Conservation (phyloP, 1,140 invertebrate genomes). For the Thaumetopoea pityocampa region DNA sequence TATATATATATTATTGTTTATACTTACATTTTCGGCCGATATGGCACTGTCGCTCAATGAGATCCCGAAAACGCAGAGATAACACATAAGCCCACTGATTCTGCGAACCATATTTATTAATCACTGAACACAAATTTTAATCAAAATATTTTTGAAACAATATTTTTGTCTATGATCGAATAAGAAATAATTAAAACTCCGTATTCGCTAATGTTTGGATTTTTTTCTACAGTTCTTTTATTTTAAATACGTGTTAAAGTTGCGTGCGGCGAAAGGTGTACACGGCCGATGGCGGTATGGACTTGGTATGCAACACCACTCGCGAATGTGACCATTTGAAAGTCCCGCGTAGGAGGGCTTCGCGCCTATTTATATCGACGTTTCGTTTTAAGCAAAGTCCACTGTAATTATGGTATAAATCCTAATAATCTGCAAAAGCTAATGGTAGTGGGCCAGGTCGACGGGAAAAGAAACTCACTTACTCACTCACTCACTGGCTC, state of each 20-base stretch:
- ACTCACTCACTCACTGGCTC: no score
- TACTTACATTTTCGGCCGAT: slow-evolving; percentile 59
- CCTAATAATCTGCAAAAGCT: no score
- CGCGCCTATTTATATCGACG: slow-evolving; percentile 54
- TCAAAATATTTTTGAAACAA: slow-evolving; percentile 2
- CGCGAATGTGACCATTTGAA: slow-evolving; percentile 61
- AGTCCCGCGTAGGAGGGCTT: slow-evolving; percentile 72
- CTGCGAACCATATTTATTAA: slow-evolving; percentile 57
- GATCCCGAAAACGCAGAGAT: slow-evolving; percentile 54
- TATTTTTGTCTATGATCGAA: no score
- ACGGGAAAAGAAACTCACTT: no score
- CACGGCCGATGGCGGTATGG: slow-evolving; percentile 52
- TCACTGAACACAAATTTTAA: slow-evolving; percentile 23
- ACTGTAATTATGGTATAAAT: no score
- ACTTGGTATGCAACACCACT: no score
- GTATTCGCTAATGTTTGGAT: not conserved
- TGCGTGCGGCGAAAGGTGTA: slow-evolving; percentile 55
- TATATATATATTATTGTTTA: no score
- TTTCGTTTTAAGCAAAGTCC: slow-evolving; percentile 42
- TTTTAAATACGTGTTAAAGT: slow-evolving; percentile 20
- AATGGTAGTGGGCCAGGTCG: no score
- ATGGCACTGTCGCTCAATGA: slow-evolving; percentile 59
- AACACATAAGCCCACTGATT: slow-evolving; percentile 60
- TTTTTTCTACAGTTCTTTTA: slow-evolving; percentile 15
- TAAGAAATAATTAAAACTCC: no score